These are phyloP conservation scores for Cephonodes hylas DNA, from an alignment of 2,888 invertebrate species.

Conservation along the genomic window DNA sequence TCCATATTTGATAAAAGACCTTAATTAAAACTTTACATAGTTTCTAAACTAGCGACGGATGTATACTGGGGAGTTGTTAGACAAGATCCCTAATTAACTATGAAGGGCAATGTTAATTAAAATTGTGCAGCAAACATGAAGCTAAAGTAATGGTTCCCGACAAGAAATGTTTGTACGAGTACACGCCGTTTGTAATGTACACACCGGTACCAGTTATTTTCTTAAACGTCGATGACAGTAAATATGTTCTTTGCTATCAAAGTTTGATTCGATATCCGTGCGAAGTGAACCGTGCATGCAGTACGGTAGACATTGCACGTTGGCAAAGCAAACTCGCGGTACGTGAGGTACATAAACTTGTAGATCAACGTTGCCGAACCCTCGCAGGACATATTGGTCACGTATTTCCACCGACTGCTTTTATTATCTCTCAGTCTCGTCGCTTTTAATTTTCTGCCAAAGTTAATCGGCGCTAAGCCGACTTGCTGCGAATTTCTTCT, in stretches of 20 bases:
- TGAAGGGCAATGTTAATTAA: slow-evolving; percentile 18
- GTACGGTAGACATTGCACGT: slow-evolving; percentile 66
- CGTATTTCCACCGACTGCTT: slow-evolving; percentile 67
- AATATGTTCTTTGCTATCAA: slow-evolving; percentile 53
- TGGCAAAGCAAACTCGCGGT: slow-evolving; percentile 69
- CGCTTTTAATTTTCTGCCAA: slow-evolving; percentile 69
- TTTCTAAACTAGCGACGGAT: slow-evolving; percentile 42
- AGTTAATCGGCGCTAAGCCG: slow-evolving; percentile 59
- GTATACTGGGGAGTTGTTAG: slow-evolving; percentile 27
- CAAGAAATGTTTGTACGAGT: background rate
- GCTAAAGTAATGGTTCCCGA: background rate
- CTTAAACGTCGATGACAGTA: slow-evolving; percentile 40
- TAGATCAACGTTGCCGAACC: slow-evolving; percentile 47
- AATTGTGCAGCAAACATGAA: slow-evolving; percentile 5
- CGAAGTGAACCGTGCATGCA: slow-evolving; percentile 46
- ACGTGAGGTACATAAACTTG: slow-evolving; percentile 72
- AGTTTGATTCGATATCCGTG: slow-evolving; percentile 63
- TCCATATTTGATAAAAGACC: slow-evolving; percentile 60
- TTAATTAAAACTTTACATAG: slow-evolving; percentile 70
- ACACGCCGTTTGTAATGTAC: background rate
- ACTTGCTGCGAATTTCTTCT: slow-evolving; percentile 50
- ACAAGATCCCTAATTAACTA: slow-evolving; percentile 42
- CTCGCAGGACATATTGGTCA: slow-evolving; percentile 73
- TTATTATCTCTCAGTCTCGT: slow-evolving; percentile 62
- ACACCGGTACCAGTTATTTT: slow-evolving; percentile 11